Base-by-base conservation (phyloP, 2,888 invertebrate genomes). In the Crepidodera aurea region DNA sequence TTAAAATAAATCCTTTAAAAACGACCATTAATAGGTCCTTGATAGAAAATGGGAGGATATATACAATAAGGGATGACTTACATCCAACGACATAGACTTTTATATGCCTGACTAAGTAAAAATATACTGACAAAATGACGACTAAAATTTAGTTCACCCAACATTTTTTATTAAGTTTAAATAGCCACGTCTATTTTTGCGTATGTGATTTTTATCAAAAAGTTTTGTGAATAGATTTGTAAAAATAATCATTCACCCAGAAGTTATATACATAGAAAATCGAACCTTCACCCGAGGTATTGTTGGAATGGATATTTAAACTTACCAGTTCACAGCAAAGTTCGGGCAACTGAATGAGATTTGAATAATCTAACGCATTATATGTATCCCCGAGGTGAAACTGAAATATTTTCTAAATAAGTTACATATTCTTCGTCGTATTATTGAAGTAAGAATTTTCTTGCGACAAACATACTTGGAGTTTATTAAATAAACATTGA, bases 281-380 rank as follows among this genome's bases (percentile, higher is more conserved):
- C 44, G 44, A 44, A 44, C 25, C 22, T 44, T 44, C 22, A 44
- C 44, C 44, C 44, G 22, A 44, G 44, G 22, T 44, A 42, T 12
- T 13, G 13, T 44, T 44, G 19, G 44, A 44, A 44, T 44, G 44
- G 44, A 44, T 44, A 44, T 44, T 44, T 44, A 44, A 44, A 44
- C 44, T 44, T 44, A 44, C 22, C 25, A 44, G 22, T 44, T 44
- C 44, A 44, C 44, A 44, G 22, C 44, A 44, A 44, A 44, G 44
- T 44, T 44, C 44, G n/a, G 44, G 25, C 44, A 44, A 44, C 44
- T 44, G 19, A 25, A 44, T 44, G 13, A 13, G 44, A 44, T 44
- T 44, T 44, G 44, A 44, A 44, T 44, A 44, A 44, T 44, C 44
- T 44, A 22, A 44, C 19, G 25, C 44, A 44, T 44, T 44, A 44